Evolutionary conservation across 53 echinoderm and acorn worm genomes (phyloP), one percentile per base, ranked within the genome.

Genomic region (Holothuria leucospilota): DNA sequence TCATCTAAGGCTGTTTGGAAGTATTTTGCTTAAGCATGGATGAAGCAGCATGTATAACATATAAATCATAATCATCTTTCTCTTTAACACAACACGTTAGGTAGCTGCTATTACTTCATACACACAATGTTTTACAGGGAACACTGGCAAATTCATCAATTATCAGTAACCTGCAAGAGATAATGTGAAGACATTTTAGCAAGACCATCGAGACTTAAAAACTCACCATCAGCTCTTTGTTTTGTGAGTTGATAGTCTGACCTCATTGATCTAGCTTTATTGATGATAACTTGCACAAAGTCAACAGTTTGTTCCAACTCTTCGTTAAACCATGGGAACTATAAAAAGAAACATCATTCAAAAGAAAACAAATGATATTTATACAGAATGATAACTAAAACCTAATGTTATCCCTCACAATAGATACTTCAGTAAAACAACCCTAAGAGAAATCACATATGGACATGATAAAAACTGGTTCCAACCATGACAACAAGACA

Each of bases 181-280:
- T 6, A 4, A 25, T 64, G 8, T 64, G 65, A 9, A 28, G 65
- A 64, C 12, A 34, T 34, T 34, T 34, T 34, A 34, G 34, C 13
- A 65, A 65, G 28, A 65, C 0, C 6, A 9, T 8, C 10, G 8
- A 29, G 13, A 21, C 0, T 1, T 14, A 3, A 73, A 34, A 26
- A 93, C 96, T 92, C 90, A 94, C 96, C 79, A 49, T 96, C 96
- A 20, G 94, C 88, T 77, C 90, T 92, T 77, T 94, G 88, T 70
- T 96, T 96, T 85, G 90, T 92, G 29, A 96, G 96, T 66, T 96
- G 91, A 84, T 96, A 96, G 64, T 96, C 96, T 41, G 96, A 87
- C 51, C 96, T 92, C 94, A 96, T 90, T 7, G 92, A 94, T 59
- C 96, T 87, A 4, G 94, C 88, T 64, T 96, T 92, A 75, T 90